phyloP scores from a whole-genome alignment of 2,888 invertebrate genomes.

The Cheilosia vernalis region DNA sequence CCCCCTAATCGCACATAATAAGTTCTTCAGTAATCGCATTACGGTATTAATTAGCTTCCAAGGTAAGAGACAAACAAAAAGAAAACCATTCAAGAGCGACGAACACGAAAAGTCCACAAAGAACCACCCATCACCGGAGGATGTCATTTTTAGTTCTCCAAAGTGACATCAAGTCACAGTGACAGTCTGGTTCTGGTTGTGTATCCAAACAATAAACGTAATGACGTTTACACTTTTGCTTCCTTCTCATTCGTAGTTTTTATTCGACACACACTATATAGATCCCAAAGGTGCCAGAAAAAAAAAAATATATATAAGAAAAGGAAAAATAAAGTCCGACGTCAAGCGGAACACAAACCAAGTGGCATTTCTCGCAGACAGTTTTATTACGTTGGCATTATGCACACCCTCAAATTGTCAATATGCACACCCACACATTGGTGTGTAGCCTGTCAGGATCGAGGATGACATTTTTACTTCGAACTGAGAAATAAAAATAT shows the following conservation, averaged over 20 bases:
- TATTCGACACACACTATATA: constrained; percentile 6
- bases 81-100: neutral
- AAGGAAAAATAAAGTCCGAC: constrained; percentile 35
- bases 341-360: constrained; percentile 57
- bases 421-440: constrained; percentile 26
- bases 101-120: constrained; percentile 48
- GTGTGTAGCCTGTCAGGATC: constrained; percentile 50
- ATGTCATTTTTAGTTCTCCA: constrained; percentile 30
- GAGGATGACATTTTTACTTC: constrained; percentile 26
- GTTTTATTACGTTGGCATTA: constrained; percentile 71
- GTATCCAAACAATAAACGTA: constrained; percentile 65
- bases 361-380: constrained; percentile 75
- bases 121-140: constrained; percentile 18
- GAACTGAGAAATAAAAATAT: constrained; percentile 1
- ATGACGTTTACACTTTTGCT: constrained; percentile 58
- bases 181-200: constrained; percentile 15
- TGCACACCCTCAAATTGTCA: constrained; percentile 66
- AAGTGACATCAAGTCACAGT: constrained; percentile 37
- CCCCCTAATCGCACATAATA: constrained; percentile 70
- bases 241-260: constrained; percentile 16
- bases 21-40: constrained; percentile 71
- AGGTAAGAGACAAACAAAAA: constrained; percentile 8
- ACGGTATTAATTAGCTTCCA: constrained; percentile 72
- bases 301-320: constrained; percentile 18
- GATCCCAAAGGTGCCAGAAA: constrained; percentile 3